Percentiles rank a stretch among this genome's conserved stretches.
Evolutionary conservation across 2,113 vertebrate genomes (phyloP).

Genomic region (Ptilorrhoa leucosticta): DNA sequence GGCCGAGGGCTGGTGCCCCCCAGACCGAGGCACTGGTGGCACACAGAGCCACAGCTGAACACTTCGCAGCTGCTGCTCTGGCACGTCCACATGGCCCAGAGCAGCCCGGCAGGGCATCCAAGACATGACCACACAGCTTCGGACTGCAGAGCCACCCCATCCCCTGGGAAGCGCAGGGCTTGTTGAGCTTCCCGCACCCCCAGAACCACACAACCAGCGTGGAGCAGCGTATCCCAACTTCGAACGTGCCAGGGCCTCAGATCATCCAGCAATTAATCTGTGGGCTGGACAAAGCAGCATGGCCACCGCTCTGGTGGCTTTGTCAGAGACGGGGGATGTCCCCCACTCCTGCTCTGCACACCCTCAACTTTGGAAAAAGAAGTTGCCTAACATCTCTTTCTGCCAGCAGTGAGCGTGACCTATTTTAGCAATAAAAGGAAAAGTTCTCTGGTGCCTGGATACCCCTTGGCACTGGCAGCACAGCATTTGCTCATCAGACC

Average conservation of each 20-base stretch:
- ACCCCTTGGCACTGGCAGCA: slow-evolving; percentile 9
- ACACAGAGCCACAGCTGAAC: background rate
- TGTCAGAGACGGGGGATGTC: background rate
- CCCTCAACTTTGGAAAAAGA: background rate
- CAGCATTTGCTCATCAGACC: slow-evolving; percentile 18
- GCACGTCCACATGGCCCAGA: rapidly evolving
- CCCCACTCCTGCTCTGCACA: background rate
- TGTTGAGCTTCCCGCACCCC: background rate
- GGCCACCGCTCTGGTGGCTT: background rate
- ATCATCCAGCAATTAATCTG: background rate
- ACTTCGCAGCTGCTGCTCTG: background rate
- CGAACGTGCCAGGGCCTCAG: background rate
- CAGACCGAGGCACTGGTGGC: background rate
- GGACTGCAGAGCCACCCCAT: background rate
- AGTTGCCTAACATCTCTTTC: background rate
- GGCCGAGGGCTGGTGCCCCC: background rate
- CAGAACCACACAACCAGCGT: background rate
- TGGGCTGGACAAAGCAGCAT: background rate
- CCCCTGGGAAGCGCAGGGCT: rapidly evolving
- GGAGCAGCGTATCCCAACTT: rapidly evolving
- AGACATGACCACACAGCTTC: rapidly evolving
- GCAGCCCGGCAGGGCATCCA: rapidly evolving
- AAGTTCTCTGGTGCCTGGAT: slow-evolving; percentile 35
- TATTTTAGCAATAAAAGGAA: slow-evolving; percentile 44
- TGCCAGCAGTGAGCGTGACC: background rate